Evolutionary conservation across 2,888 invertebrate species (phyloP).

Genomic region (Galeopsomyia nigrocyanea): DNA sequence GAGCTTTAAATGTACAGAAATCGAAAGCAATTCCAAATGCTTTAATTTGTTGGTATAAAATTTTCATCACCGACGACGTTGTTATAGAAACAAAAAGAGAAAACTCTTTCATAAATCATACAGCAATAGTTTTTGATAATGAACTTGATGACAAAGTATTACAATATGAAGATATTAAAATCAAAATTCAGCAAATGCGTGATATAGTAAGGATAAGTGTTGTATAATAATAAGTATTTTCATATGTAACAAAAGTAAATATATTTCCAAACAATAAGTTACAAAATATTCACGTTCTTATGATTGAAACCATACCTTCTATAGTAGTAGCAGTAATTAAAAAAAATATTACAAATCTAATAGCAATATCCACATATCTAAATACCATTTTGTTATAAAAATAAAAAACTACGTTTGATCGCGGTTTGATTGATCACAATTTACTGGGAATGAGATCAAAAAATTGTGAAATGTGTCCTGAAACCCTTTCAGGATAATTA

Average conservation of each 20-base stretch:
- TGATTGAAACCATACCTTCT: too few species aligned
- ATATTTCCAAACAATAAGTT: conserved; percentile 31
- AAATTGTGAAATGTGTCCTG: conserved; percentile 70
- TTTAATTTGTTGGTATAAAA: conserved; percentile 58
- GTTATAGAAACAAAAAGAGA: conserved; percentile 52
- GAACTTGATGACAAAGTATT: conserved; percentile 50
- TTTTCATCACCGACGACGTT: conserved; percentile 49
- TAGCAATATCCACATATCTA: neutral
- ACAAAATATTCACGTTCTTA: conserved; percentile 8
- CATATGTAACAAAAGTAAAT: conserved; percentile 22
- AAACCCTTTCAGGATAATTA: conserved; percentile 72
- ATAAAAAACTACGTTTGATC: conserved; percentile 14
- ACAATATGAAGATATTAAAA: conserved; percentile 51
- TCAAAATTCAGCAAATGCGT: conserved; percentile 56
- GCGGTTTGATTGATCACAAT: conserved; percentile 35
- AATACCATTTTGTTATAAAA: neutral
- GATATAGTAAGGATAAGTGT: conserved; percentile 53
- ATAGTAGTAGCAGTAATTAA: too few species aligned
- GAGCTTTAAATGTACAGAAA: conserved; percentile 47
- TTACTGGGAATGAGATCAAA: conserved; percentile 57
- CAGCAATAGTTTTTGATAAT: conserved; percentile 55
- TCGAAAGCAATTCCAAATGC: conserved; percentile 54
- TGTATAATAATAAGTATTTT: conserved; percentile 27
- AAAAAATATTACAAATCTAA: too few species aligned
- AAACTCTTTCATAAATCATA: conserved; percentile 59